phyloP scores from a whole-genome alignment of 2,113 vertebrate species.

The Ahaetulla prasina region DNA sequence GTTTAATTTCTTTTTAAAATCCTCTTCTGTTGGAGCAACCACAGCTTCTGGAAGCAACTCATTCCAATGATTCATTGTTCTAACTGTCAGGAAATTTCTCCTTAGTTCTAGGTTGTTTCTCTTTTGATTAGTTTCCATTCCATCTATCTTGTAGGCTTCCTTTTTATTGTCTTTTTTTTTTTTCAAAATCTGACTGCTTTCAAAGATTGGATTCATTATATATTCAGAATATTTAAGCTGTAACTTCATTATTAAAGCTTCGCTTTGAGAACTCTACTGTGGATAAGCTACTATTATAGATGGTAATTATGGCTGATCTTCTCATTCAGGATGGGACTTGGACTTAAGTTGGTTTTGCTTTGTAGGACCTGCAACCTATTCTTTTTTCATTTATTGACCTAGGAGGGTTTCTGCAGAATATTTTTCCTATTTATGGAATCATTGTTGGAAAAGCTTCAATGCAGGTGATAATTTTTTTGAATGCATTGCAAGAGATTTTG shows the following conservation, averaged over 20 bases:
- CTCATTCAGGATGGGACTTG: neutral
- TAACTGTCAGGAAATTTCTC: neutral
- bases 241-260: neutral
- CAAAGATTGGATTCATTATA: neutral
- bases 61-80: neutral
- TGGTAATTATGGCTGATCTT: neutral
- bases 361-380: neutral
- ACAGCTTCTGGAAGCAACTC: neutral
- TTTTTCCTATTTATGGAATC: neutral
- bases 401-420: neutral
- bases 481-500: neutral
- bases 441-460: neutral
- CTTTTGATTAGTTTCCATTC: neutral
- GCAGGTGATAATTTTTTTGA: neutral
- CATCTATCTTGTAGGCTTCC: neutral
- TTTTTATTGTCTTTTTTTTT: neutral
- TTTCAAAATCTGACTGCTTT: neutral
- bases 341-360: neutral
- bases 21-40: neutral
- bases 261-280: neutral
- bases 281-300: neutral
- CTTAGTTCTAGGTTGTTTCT: neutral
- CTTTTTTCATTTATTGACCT: neutral
- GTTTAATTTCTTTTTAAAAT: neutral
- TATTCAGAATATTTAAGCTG: neutral